phyloP scores from a whole-genome alignment of 2,113 vertebrate genomes.

The Barnardius zonarius region DNA sequence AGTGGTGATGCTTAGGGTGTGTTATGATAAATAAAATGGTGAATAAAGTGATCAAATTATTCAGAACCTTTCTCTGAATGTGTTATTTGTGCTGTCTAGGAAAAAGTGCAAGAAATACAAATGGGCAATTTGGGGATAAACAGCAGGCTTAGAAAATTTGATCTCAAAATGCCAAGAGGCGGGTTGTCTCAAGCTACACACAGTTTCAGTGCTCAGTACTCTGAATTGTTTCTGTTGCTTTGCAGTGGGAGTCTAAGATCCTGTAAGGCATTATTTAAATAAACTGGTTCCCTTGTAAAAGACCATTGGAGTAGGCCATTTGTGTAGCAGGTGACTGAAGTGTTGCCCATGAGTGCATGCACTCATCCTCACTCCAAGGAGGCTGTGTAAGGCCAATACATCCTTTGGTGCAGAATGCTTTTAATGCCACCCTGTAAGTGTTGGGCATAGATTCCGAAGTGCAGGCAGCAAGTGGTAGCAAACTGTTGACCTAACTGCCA shows the following conservation, averaged over 20 bases:
- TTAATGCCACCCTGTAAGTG: background rate
- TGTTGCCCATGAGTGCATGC: background rate
- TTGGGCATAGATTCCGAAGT: background rate
- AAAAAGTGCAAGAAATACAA: background rate
- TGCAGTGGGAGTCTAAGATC: background rate
- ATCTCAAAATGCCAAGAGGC: background rate
- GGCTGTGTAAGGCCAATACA: background rate
- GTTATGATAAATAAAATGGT: background rate
- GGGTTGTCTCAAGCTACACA: background rate
- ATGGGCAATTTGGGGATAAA: background rate
- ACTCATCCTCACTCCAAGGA: background rate
- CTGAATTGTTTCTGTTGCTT: background rate
- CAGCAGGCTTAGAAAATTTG: background rate
- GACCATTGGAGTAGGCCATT: accelerated
- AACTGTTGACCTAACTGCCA: background rate
- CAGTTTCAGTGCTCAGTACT: background rate
- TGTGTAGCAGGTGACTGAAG: background rate
- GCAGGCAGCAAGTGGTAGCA: background rate
- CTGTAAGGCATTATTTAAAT: background rate
- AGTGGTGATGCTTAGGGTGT: background rate
- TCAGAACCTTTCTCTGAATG: background rate
- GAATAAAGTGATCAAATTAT: background rate
- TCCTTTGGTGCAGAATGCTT: background rate
- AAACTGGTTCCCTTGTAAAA: background rate
- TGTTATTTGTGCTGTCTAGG: background rate